Percentiles rank a stretch among this genome's conserved stretches.
Conservation (phyloP, 2,113 vertebrate species). For the Muntiacus muntjak region DNA sequence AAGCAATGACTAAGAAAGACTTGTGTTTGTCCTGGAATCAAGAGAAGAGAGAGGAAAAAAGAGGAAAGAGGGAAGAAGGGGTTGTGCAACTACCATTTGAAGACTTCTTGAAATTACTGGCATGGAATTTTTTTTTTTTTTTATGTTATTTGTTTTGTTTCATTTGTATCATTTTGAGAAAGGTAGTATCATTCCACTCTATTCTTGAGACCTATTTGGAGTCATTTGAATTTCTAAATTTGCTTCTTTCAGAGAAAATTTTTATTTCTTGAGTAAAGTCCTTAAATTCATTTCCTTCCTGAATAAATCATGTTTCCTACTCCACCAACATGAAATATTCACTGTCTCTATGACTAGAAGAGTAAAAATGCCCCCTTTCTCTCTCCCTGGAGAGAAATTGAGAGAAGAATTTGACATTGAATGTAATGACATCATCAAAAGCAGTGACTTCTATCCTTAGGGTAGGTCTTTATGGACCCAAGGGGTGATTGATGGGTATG, state of each 20-base stretch:
- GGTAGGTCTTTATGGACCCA: background rate
- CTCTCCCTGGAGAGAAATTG: background rate
- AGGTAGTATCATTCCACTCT: background rate
- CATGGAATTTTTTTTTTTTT: background rate
- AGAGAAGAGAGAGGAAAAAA: background rate
- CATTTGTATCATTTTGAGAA: background rate
- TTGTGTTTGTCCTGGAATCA: background rate
- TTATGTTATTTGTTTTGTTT: background rate
- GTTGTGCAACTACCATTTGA: background rate
- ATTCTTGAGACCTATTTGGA: background rate
- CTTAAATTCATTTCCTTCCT: background rate
- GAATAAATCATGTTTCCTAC: background rate
- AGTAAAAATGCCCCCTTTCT: background rate
- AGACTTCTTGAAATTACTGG: background rate
- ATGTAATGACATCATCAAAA: background rate
- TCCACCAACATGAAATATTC: background rate
- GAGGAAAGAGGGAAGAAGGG: background rate
- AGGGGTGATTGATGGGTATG: background rate
- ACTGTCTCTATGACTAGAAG: background rate
- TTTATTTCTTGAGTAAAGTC: background rate
- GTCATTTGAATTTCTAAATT: background rate
- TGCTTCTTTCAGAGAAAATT: background rate
- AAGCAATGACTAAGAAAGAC: background rate
- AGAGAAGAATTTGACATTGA: background rate
- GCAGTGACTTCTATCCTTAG: background rate